Percentiles rank a stretch among this genome's conserved stretches.
These are phyloP conservation scores for Gymnocheta viridis DNA, from an alignment of 2,888 invertebrate species.

Conservation along the genomic window DNA sequence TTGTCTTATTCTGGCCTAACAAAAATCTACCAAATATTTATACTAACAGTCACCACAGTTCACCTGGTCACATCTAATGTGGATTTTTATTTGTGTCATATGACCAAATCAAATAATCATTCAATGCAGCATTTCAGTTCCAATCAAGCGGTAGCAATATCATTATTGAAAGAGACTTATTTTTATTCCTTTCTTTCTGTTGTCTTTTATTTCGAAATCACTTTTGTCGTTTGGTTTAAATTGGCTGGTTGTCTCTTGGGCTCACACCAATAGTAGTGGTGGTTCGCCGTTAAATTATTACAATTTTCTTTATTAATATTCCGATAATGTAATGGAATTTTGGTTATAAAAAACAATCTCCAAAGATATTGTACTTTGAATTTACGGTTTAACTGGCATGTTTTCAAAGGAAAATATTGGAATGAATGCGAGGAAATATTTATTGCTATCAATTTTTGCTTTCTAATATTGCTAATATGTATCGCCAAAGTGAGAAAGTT, in stretches of 20 bases:
- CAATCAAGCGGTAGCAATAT: constrained; percentile 30
- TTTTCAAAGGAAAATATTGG: background rate
- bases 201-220: constrained; percentile 20
- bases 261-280: constrained; percentile 47
- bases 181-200: background rate
- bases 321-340: constrained; percentile 55
- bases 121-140: constrained; percentile 51
- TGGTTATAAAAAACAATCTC: constrained; percentile 5
- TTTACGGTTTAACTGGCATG: background rate
- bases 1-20: background rate
- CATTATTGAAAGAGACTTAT: constrained; percentile 65
- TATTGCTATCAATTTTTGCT: background rate
- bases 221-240: constrained; percentile 46
- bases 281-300: constrained; percentile 59
- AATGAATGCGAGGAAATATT: background rate
- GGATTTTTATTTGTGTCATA: constrained; percentile 79
- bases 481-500: background rate
- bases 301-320: constrained; percentile 47
- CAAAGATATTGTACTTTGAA: background rate
- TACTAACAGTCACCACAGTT: constrained; percentile 17
- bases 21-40: constrained; percentile 17
- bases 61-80: constrained; percentile 71
- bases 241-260: constrained; percentile 51
- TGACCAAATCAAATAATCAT: constrained; percentile 74
- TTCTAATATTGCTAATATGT: background rate